phyloP scores from a whole-genome alignment of 2,113 vertebrate genomes.

The Zapus hudsonius region DNA sequence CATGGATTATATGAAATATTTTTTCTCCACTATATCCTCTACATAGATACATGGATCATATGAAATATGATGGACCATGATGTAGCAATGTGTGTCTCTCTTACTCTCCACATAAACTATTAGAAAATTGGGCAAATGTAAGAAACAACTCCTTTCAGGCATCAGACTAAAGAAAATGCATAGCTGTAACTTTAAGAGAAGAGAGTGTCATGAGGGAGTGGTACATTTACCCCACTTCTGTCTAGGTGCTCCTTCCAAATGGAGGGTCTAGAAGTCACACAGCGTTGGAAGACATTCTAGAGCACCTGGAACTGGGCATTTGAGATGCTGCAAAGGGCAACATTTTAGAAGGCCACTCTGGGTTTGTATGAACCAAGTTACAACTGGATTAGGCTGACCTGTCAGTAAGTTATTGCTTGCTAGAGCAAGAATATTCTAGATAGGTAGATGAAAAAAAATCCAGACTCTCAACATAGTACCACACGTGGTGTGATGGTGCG shows the following conservation, averaged over 20 bases:
- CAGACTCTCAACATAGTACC: background rate
- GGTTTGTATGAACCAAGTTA: background rate
- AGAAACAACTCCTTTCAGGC: background rate
- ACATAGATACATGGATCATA: background rate
- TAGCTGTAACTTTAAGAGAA: background rate
- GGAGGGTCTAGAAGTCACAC: background rate
- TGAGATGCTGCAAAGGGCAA: background rate
- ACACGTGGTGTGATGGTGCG: background rate
- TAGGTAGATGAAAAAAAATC: slow-evolving; percentile 24
- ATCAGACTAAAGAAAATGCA: background rate
- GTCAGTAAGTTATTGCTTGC: background rate
- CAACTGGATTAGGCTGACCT: background rate
- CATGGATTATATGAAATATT: no score
- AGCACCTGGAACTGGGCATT: background rate
- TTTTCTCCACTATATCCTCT: background rate
- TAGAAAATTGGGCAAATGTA: background rate
- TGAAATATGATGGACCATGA: background rate
- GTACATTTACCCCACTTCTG: background rate
- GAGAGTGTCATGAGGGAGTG: background rate
- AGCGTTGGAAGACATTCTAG: background rate
- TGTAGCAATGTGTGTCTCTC: background rate
- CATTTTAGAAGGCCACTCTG: background rate
- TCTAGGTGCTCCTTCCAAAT: background rate
- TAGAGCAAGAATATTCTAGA: background rate
- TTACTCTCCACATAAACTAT: background rate